A percentile compares a stretch with the other conserved stretches of the same genome.
phyloP scores from a whole-genome alignment of 2,797 vertebrate genomes.

The Sibirionetta formosa region DNA sequence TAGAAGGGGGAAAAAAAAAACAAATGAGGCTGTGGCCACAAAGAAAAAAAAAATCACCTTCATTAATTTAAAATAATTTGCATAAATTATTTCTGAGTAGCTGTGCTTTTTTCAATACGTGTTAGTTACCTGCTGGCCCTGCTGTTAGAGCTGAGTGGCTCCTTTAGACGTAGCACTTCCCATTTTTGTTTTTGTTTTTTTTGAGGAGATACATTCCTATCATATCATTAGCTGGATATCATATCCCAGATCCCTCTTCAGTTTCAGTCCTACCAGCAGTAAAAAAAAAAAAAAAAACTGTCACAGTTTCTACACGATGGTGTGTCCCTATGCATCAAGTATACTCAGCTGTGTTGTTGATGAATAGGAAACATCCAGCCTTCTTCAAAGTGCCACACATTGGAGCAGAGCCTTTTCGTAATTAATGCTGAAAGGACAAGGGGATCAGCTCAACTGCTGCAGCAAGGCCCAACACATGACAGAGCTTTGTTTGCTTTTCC shows the following conservation, averaged over 20 bases:
- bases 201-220: not conserved
- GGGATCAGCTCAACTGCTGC: not conserved
- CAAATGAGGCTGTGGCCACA: not conserved
- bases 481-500: not conserved
- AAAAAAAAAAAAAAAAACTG: not conserved
- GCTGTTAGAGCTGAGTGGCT: not conserved
- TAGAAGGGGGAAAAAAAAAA: rapidly evolving
- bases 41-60: not conserved
- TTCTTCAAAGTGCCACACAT: not conserved
- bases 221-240: not conserved
- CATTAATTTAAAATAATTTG: not conserved
- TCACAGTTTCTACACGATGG: not conserved
- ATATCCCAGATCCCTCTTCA: not conserved
- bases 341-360: not conserved
- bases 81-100: not conserved
- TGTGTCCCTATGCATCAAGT: not conserved
- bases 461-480: not conserved
- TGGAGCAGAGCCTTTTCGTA: not conserved
- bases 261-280: not conserved
- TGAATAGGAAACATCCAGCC: not conserved
- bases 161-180: not conserved
- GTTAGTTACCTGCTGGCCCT: not conserved
- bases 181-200: not conserved
- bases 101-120: not conserved
- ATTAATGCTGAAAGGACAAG: not conserved